Evolutionary conservation across 2,797 vertebrate genomes (phyloP), one percentile per base, ranked within the genome.

Genomic region (Cyclura pinguis): DNA sequence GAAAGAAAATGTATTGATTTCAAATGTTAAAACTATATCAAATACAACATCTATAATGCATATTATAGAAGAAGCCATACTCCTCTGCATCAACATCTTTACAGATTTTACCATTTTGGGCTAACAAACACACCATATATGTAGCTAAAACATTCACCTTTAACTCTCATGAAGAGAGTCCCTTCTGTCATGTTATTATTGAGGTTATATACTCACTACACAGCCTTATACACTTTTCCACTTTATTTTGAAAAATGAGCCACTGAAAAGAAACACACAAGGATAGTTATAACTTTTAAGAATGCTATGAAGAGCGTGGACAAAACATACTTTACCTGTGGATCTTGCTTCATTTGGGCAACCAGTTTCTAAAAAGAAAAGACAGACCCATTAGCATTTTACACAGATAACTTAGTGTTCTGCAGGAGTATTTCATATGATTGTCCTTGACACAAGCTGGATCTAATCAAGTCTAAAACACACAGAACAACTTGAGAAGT

Each of bases 261-360:
- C 64, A 72, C 12, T 24, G 14, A 89, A 89, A 55, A 24, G 12
- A 12, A 80, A 10, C 18, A 6, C 18, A 64, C 6, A 87, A 67
- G 32, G 32, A 8, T 4, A 64, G 35, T 55, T 77, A 90, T 69
- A 87, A 92, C 88, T 95, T 93, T 29, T 88, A 95, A 92, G 72
- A 29, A 38, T 90, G 93, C 91, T 67, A 52, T 32, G 81, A 87
- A 10, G 24, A 89, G 47, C 14, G 88, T 67, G 80, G 95, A 94
- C 62, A 89, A 93, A 55, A 92, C 10, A 32, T 90, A 93, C 92
- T 80, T 98, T 98, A 99, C 99, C 99, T 99, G 99, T 88, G 99
- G 99, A 97, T 99, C 99, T 97, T 99, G 99, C 96, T 99, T 99
- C 99, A 99, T 99, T 97, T 99, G 99, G 95, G 99, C 98, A 95